Conservation (phyloP, 92 coral and sea anemone species). For the Muricea muricata region DNA sequence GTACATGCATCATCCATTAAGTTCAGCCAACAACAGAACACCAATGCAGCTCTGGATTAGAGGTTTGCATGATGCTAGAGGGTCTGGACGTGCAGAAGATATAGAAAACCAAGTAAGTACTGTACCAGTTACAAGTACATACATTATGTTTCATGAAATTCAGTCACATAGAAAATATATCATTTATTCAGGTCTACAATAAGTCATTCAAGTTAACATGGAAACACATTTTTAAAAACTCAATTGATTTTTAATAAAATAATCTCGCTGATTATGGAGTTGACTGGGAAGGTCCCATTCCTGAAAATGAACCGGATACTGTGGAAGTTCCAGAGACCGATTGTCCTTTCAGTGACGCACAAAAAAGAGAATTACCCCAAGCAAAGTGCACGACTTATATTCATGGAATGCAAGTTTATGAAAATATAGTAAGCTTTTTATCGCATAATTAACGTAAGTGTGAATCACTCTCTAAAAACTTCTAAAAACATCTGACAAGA, state of each 20-base stretch:
- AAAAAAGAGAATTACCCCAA: constrained; percentile 39
- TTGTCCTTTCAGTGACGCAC: constrained; percentile 55
- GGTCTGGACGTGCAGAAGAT: constrained; percentile 15
- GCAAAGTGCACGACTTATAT: constrained; percentile 32
- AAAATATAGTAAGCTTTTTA: neutral
- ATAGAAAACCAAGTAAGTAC: constrained; percentile 5
- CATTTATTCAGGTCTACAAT: neutral
- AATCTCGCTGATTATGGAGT: constrained; percentile 44
- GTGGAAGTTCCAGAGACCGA: constrained; percentile 60
- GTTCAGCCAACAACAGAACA: constrained; percentile 41
- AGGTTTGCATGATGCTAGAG: constrained; percentile 43
- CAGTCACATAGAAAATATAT: neutral
- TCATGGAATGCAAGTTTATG: constrained; percentile 46
- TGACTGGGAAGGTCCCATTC: constrained; percentile 70
- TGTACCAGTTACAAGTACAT: neutral
- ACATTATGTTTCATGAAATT: too few relatives aligned
- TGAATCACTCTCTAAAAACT: neutral
- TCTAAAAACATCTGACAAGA: neutral
- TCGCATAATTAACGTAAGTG: neutral
- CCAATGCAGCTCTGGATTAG: constrained; percentile 56
- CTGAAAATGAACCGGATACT: constrained; percentile 52
- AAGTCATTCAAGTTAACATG: neutral
- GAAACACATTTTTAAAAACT: neutral
- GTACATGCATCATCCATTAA: constrained; percentile 51
- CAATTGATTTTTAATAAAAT: constrained; percentile 27